Percentiles rank a stretch among this genome's conserved stretches.
These are phyloP conservation scores for Pygoscelis adeliae DNA, from an alignment of 2,113 vertebrate genomes.

Conservation along the genomic window DNA sequence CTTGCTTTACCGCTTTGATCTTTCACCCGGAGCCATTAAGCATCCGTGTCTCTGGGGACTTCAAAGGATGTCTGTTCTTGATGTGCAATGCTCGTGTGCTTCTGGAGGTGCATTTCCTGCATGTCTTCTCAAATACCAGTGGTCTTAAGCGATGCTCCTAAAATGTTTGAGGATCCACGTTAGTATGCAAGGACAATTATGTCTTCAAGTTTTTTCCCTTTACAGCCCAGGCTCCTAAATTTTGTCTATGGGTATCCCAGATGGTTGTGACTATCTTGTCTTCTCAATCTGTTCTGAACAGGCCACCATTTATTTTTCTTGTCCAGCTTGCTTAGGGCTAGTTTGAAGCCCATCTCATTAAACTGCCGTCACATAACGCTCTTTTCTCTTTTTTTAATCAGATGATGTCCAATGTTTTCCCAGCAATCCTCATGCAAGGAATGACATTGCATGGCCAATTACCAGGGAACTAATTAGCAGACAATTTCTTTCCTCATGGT, in stretches of 20 bases:
- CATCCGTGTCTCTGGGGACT: neutral
- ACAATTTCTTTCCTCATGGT: neutral
- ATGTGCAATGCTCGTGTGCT: rapidly evolving
- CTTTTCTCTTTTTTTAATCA: neutral
- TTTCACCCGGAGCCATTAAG: neutral
- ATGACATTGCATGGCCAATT: neutral
- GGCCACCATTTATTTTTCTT: neutral
- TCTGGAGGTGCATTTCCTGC: neutral
- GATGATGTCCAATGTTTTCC: neutral
- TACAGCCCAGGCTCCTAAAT: neutral
- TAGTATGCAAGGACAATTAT: neutral
- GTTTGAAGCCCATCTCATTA: neutral
- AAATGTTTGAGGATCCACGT: neutral
- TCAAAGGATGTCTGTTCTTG: neutral
- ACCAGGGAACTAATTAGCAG: neutral
- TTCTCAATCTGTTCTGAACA: neutral
- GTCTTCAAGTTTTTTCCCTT: neutral
- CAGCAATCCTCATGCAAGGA: neutral
- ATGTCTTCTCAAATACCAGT: neutral
- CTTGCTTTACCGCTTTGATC: neutral
- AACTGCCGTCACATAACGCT: neutral
- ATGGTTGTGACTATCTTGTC: neutral
- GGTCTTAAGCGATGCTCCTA: neutral
- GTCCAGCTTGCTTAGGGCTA: neutral
- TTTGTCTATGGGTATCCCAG: neutral